Evolutionary conservation across 2,888 invertebrate genomes (phyloP), one percentile per base, ranked within the genome.

Genomic region (Thyatira batis): DNA sequence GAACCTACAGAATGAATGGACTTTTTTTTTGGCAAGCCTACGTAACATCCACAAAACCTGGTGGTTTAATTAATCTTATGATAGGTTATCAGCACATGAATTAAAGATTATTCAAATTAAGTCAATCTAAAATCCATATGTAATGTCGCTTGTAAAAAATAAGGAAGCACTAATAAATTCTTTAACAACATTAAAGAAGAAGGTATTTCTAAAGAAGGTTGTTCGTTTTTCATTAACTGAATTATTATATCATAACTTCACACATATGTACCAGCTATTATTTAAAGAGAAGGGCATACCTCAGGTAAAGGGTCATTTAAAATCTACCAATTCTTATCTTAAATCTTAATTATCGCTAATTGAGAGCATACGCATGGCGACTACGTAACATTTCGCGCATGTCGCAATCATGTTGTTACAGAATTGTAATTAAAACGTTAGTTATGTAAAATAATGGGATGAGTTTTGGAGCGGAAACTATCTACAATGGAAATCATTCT

Each of bases 381-480:
- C 11, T 17, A 17, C 45, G 45, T 57, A 17, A 52, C 51, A 49
- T 52, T 53, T 56, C 57, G 53, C 43, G 6, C 25, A 50, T 64
- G 63, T 65, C 61, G 69, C 60, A 71, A 71, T 58, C 50, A 23
- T 50, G 49, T 46, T 51, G 9, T 57, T 55, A 63, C 60, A 62
- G 60, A 64, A 58, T 58, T 49, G 50, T 61, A 61, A 65, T 65
- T 45, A 57, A 64, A 54, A 53, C 60, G 65, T 66, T 68, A 68
- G 65, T 66, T 68, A 68, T 65, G 65, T 57, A 65, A 61, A 61
- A 46, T 11, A 49, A 49, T 44, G 28, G 39, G 33, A 50, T 49
- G 60, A 21, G 54, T 59, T 68, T 56, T 63, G 59, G 65, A 65
- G 62, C 64, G 64, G 63, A 65, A 69, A 66, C 45, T n/a, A n/a